phyloP scores from a whole-genome alignment of 2,888 invertebrate species.

The Himalopsyche kuldschensis region DNA sequence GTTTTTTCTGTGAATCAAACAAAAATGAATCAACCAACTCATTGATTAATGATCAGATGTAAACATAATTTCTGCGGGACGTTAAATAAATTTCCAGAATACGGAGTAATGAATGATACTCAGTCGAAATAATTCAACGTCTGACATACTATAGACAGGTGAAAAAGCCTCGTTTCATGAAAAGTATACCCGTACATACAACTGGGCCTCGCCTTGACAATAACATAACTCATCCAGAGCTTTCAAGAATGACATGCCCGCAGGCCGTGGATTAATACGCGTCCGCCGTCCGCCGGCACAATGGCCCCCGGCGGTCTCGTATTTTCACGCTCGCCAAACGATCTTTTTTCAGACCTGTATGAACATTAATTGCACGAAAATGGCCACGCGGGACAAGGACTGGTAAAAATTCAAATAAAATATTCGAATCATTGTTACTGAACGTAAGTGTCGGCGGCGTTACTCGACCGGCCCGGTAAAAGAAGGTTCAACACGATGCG shows the following conservation, averaged over 20 bases:
- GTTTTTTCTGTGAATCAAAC: too few species aligned
- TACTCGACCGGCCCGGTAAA: not conserved
- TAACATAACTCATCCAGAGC: not conserved
- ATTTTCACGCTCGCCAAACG: not conserved
- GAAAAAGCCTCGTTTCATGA: not conserved
- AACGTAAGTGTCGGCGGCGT: not conserved
- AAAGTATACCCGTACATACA: not conserved
- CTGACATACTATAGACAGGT: not conserved
- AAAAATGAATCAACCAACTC: not conserved
- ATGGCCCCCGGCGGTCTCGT: constrained; percentile 1
- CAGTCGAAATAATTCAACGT: not conserved
- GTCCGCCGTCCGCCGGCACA: not conserved
- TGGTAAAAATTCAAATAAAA: not conserved
- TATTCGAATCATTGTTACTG: not conserved
- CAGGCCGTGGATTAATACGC: not conserved
- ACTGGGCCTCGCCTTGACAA: not conserved
- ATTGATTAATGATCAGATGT: not conserved
- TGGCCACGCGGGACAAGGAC: not conserved
- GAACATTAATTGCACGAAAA: not conserved
- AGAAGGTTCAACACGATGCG: not conserved
- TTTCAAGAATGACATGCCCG: not conserved
- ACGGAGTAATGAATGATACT: not conserved
- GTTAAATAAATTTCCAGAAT: not conserved
- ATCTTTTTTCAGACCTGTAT: not conserved
- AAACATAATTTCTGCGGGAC: not conserved